Base-by-base conservation (phyloP, 2,797 vertebrate genomes). In the Pipistrellus pygmaeus region DNA sequence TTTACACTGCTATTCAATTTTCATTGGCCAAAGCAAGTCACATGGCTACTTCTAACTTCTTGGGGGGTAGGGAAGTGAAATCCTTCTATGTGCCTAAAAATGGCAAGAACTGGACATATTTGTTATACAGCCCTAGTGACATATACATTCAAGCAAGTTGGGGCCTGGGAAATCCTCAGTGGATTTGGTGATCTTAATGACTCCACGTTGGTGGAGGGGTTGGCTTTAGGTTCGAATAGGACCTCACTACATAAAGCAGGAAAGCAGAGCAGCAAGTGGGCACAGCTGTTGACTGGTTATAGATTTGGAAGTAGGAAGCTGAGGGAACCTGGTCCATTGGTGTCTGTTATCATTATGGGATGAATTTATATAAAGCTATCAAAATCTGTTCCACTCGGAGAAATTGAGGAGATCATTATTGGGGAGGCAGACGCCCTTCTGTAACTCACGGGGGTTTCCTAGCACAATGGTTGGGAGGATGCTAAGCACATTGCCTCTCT, bases 1-100 rank as follows among this genome's bases (percentile, higher is more conserved):
- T 78, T 90, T 17, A 62, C 1, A 66, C 18, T 55, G 60, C 8
- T 10, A n/a, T 23, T 72, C 35, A 78, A 5, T 23, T 53, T 82
- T 81, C 57, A 53, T 17, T 68, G 84, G 55, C 35, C n/a, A n/a
- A 86, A 88, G 20, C 41, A 91, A 69, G 83, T 55, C 55, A 81
- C 10, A 21, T 21, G 27, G n/a, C 20, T 7, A 8, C n/a, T 72
- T 62, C 21, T 32, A 84, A 92, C 21, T 88, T 91, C n/a, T 32
- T 88, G 4, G 21, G 25, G 18, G 1, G 1, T 30, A 83, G 11
- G 76, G 57, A 78, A 87, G 44, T 38, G 25, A 88, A 91, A 71
- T 73, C 60, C 18, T 64, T n/a, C n/a, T 21, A 3, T 35, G 38
- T 81, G n/a, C 44, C 35, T 44, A 41, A 41, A 88, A 80, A 55